These are phyloP conservation scores for Sandelia bainsii DNA, from an alignment of 2,797 vertebrate genomes.

Conservation along the genomic window DNA sequence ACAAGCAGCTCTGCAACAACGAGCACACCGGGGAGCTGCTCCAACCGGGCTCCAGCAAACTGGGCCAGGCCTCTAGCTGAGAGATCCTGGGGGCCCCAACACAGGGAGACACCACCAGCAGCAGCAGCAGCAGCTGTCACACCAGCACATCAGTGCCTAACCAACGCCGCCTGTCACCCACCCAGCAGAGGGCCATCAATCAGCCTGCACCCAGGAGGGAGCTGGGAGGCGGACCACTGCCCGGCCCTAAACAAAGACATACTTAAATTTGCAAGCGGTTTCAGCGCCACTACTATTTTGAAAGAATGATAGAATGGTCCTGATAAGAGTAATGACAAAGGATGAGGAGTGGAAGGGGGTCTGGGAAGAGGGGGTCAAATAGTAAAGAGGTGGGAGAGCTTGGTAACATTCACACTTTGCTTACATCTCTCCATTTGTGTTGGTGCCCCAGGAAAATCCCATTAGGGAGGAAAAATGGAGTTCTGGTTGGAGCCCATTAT, in stretches of 20 bases:
- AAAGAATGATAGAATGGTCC: slow-evolving; percentile 85
- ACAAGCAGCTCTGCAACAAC: slow-evolving; percentile 60
- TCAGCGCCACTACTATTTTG: slow-evolving; percentile 74
- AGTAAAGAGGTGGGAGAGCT: slow-evolving; percentile 79
- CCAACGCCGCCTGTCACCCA: slow-evolving; percentile 86
- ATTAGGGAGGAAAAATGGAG: slow-evolving; percentile 72
- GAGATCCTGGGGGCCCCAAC: slow-evolving; percentile 44
- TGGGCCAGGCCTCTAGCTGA: slow-evolving; percentile 46
- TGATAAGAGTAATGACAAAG: slow-evolving; percentile 87
- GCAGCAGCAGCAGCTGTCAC: slow-evolving; percentile 74
- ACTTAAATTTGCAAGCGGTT: slow-evolving; percentile 85
- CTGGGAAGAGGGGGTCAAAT: slow-evolving; percentile 68
- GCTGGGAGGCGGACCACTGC: slow-evolving; percentile 68
- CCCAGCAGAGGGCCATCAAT: slow-evolving; percentile 85
- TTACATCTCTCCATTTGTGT: slow-evolving; percentile 83
- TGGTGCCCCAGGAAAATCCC: slow-evolving; percentile 78
- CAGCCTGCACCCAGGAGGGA: slow-evolving; percentile 80
- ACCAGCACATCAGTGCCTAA: slow-evolving; percentile 66
- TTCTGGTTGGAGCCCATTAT: slow-evolving; percentile 46
- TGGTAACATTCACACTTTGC: slow-evolving; percentile 85
- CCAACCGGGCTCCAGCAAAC: slow-evolving; percentile 40
- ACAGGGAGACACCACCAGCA: slow-evolving; percentile 30
- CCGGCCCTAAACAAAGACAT: slow-evolving; percentile 83
- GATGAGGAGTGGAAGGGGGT: slow-evolving; percentile 72
- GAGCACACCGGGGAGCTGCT: slow-evolving; percentile 43